Base-by-base conservation (phyloP, 2,888 invertebrate genomes). In the Ornithoptera priamus region DNA sequence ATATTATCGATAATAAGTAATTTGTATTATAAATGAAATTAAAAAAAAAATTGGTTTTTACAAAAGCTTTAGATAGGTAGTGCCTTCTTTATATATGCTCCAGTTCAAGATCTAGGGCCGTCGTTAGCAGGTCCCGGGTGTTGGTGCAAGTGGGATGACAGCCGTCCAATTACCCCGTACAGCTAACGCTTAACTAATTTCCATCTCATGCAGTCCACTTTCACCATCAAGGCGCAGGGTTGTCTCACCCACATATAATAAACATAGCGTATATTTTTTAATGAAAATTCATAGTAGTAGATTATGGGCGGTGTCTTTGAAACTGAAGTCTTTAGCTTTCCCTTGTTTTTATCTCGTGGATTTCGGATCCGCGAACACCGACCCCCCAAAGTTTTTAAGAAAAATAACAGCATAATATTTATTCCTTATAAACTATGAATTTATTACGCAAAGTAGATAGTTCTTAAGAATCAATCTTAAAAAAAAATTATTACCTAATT, bases 151-250 rank as follows among this genome's bases (percentile, higher is more conserved):
- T 67, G 12, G 61, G 69, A 65, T 61, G 61, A 65, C 69, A 62
- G 69, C 30, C 69, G 22, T 65, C 66, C 66, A 65, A 69, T 69
- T 69, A 69, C 58, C 62, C 62, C 36, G 58, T 66, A 69, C 62
- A 61, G 61, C 69, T 39, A 58, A 59, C 36, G 69, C 66, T 62
- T 62, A 66, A 69, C 65, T 69, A 58, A 69, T 69, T 69, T 69
- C 56, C 56, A 65, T 69, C 68, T 64, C 65, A 69, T 69, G 66
- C 50, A 58, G 65, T 62, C 62, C 50, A 65, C 69, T 69, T 69
- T 69, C 69, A 62, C 69, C 68, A 20, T 22, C 10, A 61, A 65
- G 62, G 53, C 39, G 60, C 62, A 69, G 69, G 69, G 69, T 65
- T 69, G 69, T 7, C 65, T 22, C 42, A 50, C 15, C 18, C 46